Conservation (phyloP, 2,888 invertebrate genomes). For the Sinopyrophorus schimmeli region DNA sequence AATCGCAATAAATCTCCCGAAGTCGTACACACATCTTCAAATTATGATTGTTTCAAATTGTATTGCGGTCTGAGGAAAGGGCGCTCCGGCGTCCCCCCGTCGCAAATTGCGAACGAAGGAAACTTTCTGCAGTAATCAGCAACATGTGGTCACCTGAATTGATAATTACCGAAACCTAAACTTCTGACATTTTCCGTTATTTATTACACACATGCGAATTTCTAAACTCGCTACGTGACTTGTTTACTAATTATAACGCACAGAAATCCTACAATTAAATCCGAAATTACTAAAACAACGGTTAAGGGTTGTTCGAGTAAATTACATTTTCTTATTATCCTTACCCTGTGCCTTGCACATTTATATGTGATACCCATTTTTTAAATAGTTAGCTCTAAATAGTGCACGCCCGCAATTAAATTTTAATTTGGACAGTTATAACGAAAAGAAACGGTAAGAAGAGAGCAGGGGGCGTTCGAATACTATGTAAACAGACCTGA, state of each 20-base stretch:
- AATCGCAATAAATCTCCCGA: constrained; percentile 1
- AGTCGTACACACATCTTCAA: constrained; percentile 3
- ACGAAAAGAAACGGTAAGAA: no score
- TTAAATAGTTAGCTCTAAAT: no score
- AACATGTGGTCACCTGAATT: constrained; percentile 25
- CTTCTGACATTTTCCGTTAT: constrained; percentile 18
- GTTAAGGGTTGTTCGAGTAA: no score
- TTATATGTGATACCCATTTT: no score
- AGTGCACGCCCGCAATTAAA: no score
- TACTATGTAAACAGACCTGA: no score
- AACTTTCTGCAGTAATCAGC: constrained; percentile 19
- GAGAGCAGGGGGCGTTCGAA: no score
- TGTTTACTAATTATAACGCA: constrained; percentile 11
- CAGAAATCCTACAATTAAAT: constrained; percentile 10
- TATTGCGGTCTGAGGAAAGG: constrained; percentile 5
- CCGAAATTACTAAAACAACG: no score
- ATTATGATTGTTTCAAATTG: not conserved
- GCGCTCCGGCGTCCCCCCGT: constrained; percentile 8
- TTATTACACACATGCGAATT: constrained; percentile 20
- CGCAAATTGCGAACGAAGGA: constrained; percentile 16
- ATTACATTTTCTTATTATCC: no score
- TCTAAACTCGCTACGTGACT: constrained; percentile 13
- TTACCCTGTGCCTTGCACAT: no score
- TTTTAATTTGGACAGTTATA: no score
- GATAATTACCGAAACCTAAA: constrained; percentile 25